Evolutionary conservation across 2,113 vertebrate species (phyloP).

Genomic region (Aptenodytes patagonicus): DNA sequence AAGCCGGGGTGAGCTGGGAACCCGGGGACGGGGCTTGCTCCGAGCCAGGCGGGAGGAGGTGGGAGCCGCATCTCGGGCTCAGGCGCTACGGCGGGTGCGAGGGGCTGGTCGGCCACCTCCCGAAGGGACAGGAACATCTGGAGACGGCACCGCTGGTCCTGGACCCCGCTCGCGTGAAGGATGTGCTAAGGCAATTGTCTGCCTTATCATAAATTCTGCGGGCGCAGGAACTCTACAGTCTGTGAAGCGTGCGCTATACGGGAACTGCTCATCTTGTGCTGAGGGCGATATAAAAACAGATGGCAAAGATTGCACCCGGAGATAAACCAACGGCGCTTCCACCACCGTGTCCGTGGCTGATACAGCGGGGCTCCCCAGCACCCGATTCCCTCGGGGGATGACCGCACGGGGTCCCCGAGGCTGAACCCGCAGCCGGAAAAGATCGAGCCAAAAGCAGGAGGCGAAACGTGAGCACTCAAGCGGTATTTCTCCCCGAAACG

Average conservation of each 20-base stretch:
- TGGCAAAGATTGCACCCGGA: conserved; percentile 48
- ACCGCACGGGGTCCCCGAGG: fast-evolving
- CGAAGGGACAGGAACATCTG: conserved; percentile 8
- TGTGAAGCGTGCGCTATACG: conserved; percentile 46
- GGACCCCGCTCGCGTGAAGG: conserved; percentile 32
- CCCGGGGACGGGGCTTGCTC: neutral
- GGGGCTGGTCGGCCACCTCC: neutral
- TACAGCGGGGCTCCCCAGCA: neutral
- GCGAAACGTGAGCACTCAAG: neutral
- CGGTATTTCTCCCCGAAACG: neutral
- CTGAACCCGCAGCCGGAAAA: fast-evolving
- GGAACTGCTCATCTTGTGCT: conserved; percentile 67
- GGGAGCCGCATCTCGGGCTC: neutral
- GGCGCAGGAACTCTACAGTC: conserved; percentile 65
- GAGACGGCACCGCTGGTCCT: conserved; percentile 42
- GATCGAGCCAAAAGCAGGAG: neutral
- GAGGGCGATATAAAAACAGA: conserved; percentile 70
- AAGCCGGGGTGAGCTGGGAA: neutral
- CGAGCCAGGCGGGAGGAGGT: neutral
- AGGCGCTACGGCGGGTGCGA: fast-evolving
- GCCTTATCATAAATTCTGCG: conserved; percentile 67
- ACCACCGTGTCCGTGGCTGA: neutral
- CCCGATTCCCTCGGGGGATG: neutral
- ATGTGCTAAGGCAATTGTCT: conserved; percentile 58
- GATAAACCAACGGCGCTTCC: conserved; percentile 49